These are phyloP conservation scores for Lampropteryx suffumata DNA, from an alignment of 2,888 invertebrate genomes.

Conservation along the genomic window DNA sequence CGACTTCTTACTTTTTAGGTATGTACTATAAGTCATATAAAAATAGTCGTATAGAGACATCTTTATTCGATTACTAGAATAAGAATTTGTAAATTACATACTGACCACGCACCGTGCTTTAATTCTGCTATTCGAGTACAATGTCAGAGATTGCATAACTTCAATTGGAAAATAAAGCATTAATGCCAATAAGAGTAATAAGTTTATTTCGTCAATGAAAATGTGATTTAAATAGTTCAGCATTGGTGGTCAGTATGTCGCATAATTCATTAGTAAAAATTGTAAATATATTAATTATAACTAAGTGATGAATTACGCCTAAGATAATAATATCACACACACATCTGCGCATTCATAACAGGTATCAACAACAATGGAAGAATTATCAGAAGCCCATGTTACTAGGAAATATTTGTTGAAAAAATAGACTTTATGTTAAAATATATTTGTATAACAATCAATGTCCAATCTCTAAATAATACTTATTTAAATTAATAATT, in stretches of 20 bases:
- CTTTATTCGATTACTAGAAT: constrained; percentile 39
- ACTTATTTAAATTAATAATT: constrained; percentile 31
- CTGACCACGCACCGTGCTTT: constrained; percentile 39
- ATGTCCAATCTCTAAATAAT: constrained; percentile 32
- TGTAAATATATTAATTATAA: constrained; percentile 50
- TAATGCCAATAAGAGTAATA: constrained; percentile 8
- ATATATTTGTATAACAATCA: constrained; percentile 34
- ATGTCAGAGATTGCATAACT: constrained; percentile 49
- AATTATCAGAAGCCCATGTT: constrained; percentile 67
- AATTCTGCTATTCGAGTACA: constrained; percentile 34
- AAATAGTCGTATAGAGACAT: constrained; percentile 52
- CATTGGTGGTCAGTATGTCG: constrained; percentile 25
- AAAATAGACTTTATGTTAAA: constrained; percentile 45
- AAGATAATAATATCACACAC: constrained; percentile 43
- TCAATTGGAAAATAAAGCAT: constrained; percentile 69
- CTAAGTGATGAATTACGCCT: constrained; percentile 40
- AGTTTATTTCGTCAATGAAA: constrained; percentile 3
- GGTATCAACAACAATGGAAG: constrained; percentile 74
- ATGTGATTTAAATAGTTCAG: constrained; percentile 18
- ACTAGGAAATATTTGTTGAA: constrained; percentile 47
- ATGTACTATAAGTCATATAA: constrained; percentile 51
- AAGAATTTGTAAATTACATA: constrained; percentile 40
- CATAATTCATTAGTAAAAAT: constrained; percentile 37
- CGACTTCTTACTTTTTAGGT: constrained; percentile 9
- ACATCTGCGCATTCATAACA: constrained; percentile 51